Evolutionary conservation across 2,888 invertebrate species (phyloP).

Genomic region (Polymixis flavicincta): DNA sequence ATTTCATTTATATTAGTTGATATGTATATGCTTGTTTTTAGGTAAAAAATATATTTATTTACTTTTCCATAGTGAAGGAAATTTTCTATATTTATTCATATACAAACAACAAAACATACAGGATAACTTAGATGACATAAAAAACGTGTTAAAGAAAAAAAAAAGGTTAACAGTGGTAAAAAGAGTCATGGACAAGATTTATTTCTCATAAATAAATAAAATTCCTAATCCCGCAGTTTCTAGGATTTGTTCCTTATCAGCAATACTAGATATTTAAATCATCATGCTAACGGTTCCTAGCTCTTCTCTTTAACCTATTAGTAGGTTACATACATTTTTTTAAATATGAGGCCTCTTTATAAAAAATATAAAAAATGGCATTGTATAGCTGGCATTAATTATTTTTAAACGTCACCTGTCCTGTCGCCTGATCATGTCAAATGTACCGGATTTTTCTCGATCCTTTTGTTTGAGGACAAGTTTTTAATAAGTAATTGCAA

Average conservation of each 20-base stretch:
- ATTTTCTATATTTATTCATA: slow-evolving; percentile 6
- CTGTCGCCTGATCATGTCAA: background rate
- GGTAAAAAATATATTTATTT: background rate
- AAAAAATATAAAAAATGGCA: background rate
- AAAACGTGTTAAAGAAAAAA: too few species aligned
- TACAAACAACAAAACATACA: slow-evolving; percentile 6
- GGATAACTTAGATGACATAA: background rate
- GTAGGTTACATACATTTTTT: too few species aligned
- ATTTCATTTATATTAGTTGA: background rate
- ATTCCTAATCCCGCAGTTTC: background rate
- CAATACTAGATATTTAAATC: background rate
- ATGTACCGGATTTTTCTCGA: background rate
- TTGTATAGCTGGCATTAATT: background rate
- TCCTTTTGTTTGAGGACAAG: too few species aligned
- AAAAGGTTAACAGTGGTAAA: background rate
- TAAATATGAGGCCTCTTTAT: background rate
- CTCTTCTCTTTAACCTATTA: background rate
- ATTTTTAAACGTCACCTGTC: background rate
- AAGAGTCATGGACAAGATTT: slow-evolving; percentile 2
- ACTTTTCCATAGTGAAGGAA: background rate
- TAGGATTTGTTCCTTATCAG: background rate
- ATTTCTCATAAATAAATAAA: background rate
- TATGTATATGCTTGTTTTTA: background rate
- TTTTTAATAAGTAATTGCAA: background rate
- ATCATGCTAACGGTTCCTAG: background rate